A percentile compares a stretch with the other conserved stretches of the same genome.
Evolutionary conservation across 2,888 invertebrate species (phyloP).

Genomic region (Cheilosia vulpina): DNA sequence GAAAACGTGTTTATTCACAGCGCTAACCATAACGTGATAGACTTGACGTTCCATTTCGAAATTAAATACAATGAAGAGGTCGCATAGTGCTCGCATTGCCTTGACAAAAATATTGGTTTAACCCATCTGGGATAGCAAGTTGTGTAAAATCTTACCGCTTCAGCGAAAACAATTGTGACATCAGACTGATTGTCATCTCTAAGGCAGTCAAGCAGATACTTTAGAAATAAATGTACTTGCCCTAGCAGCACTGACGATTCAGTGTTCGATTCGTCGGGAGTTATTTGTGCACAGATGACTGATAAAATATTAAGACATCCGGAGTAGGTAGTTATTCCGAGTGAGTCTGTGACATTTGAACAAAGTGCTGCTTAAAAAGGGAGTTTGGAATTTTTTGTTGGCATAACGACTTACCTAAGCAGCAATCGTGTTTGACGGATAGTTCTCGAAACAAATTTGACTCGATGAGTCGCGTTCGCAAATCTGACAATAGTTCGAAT

Average conservation of each 20-base stretch:
- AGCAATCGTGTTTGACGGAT: conserved; percentile 18
- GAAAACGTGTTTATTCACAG: conserved; percentile 43
- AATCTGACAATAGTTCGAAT: conserved; percentile 25
- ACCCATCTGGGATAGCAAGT: too few relatives aligned
- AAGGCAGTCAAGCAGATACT: conserved; percentile 35
- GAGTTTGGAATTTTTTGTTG: neutral
- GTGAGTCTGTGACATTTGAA: neutral
- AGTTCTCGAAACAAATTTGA: conserved; percentile 33
- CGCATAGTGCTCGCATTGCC: conserved; percentile 47
- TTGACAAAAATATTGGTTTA: neutral
- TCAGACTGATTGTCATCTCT: conserved; percentile 24
- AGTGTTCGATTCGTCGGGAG: neutral
- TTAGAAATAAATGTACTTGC: conserved; percentile 17
- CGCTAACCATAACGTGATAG: conserved; percentile 50
- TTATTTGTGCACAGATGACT: conserved; percentile 12
- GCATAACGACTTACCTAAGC: conserved; percentile 20
- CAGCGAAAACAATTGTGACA: conserved; percentile 18
- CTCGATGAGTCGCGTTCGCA: conserved; percentile 29
- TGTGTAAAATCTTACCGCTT: conserved; percentile 29
- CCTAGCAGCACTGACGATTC: conserved; percentile 7
- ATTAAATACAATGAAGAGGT: conserved; percentile 46
- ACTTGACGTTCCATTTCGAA: conserved; percentile 41
- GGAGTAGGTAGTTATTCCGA: conserved; percentile 42
- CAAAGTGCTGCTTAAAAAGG: neutral
- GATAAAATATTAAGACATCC: conserved; percentile 50